Evolutionary conservation across 2,113 vertebrate genomes (phyloP).

Genomic region (Regulus satrapa): DNA sequence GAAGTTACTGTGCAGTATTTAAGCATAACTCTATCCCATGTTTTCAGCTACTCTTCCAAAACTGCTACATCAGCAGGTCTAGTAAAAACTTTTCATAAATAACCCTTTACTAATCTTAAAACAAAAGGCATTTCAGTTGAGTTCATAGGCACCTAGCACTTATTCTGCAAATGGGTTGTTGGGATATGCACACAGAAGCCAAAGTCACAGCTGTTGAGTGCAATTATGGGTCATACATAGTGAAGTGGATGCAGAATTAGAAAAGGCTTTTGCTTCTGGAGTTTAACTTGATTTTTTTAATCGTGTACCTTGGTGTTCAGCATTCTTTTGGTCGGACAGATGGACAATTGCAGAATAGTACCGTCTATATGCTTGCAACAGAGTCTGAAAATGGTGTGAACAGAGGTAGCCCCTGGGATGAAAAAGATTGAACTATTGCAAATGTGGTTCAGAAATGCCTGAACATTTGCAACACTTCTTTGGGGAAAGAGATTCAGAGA

Average conservation of each 20-base stretch:
- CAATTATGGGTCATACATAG: background rate
- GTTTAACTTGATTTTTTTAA: background rate
- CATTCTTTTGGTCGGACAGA: background rate
- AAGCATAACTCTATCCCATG: background rate
- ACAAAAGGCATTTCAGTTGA: background rate
- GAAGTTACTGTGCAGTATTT: background rate
- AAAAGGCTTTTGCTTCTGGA: background rate
- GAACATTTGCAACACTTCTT: background rate
- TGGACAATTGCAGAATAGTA: background rate
- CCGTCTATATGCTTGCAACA: background rate
- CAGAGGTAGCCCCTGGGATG: background rate
- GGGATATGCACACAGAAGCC: background rate
- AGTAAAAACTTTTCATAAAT: background rate
- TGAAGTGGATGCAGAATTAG: background rate
- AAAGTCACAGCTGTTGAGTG: background rate
- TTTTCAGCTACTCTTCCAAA: background rate
- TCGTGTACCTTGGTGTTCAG: background rate
- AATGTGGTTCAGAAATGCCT: background rate
- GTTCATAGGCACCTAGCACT: background rate
- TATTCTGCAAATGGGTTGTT: background rate
- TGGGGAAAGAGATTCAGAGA: background rate
- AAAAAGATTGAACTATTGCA: background rate
- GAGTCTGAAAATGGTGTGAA: background rate
- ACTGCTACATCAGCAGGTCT: background rate
- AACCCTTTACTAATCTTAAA: background rate